Evolutionary conservation across 2,888 invertebrate species (phyloP).

Genomic region (Lasius fuliginosus): DNA sequence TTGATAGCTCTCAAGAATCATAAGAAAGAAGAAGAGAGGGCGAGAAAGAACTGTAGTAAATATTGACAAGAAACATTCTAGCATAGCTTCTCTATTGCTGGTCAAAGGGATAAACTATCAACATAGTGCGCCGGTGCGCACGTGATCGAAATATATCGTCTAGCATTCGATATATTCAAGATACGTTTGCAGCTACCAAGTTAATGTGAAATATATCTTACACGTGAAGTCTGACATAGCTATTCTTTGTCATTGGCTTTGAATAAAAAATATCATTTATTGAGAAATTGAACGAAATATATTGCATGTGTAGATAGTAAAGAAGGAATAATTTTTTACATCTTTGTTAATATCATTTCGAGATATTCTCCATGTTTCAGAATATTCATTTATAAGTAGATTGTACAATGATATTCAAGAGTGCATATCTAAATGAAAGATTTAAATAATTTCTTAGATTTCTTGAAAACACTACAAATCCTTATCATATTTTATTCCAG

Average conservation of each 20-base stretch:
- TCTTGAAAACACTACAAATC: background rate
- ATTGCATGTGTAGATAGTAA: background rate
- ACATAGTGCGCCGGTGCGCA: constrained; percentile 15
- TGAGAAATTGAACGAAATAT: background rate
- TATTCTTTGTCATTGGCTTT: constrained; percentile 30
- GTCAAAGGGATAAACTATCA: constrained; percentile 63
- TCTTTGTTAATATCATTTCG: background rate
- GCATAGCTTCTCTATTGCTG: constrained; percentile 67
- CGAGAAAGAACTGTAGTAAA: constrained; percentile 1
- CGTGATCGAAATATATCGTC: constrained; percentile 68
- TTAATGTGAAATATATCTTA: background rate
- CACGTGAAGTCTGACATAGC: constrained; percentile 44
- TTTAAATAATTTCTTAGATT: background rate
- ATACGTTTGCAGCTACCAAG: constrained; percentile 56
- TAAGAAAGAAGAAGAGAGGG: background rate
- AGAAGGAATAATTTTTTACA: background rate
- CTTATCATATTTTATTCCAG: background rate
- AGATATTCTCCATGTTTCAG: background rate
- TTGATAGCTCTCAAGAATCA: constrained; percentile 36
- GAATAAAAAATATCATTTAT: constrained; percentile 4
- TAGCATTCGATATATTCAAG: constrained; percentile 28
- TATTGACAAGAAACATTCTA: constrained; percentile 62
- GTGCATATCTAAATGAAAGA: background rate
- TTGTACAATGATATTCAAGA: background rate
- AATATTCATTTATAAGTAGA: background rate